Evolutionary conservation across 2,888 invertebrate genomes (phyloP).

Genomic region (Limnephilus marmoratus): DNA sequence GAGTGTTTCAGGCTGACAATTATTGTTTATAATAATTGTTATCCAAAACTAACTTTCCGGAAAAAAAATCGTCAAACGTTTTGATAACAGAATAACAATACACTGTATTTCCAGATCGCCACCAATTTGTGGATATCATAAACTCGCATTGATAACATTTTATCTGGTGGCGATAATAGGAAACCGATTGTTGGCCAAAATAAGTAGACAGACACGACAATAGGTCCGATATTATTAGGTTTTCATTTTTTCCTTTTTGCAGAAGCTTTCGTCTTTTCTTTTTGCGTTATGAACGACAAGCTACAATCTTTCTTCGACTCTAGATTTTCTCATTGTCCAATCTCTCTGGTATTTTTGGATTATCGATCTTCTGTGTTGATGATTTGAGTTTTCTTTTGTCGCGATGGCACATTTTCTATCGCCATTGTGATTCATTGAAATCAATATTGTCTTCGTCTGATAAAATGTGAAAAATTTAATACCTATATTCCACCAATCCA

Average conservation of each 20-base stretch:
- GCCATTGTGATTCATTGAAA: not conserved
- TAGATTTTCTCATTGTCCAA: not conserved
- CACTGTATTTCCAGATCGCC: not conserved
- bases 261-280: conserved; percentile 16
- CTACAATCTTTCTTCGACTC: not conserved
- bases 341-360: not conserved
- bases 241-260: not conserved
- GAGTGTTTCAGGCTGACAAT: no score
- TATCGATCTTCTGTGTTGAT: not conserved
- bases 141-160: not conserved
- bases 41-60: no score
- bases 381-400: not conserved
- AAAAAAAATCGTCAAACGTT: not conserved
- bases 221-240: not conserved
- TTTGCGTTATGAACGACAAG: not conserved
- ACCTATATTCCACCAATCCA: not conserved
- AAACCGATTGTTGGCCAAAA: conserved; percentile 15
- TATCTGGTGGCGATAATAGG: conserved; percentile 21
- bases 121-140: not conserved
- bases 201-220: not conserved
- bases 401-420: not conserved
- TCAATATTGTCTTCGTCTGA: not conserved
- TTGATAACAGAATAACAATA: not conserved
- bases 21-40: no score
- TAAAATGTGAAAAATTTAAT: not conserved